These are phyloP conservation scores for Platysternon megacephalum DNA, from an alignment of 2,113 vertebrate species.

Conservation along the genomic window DNA sequence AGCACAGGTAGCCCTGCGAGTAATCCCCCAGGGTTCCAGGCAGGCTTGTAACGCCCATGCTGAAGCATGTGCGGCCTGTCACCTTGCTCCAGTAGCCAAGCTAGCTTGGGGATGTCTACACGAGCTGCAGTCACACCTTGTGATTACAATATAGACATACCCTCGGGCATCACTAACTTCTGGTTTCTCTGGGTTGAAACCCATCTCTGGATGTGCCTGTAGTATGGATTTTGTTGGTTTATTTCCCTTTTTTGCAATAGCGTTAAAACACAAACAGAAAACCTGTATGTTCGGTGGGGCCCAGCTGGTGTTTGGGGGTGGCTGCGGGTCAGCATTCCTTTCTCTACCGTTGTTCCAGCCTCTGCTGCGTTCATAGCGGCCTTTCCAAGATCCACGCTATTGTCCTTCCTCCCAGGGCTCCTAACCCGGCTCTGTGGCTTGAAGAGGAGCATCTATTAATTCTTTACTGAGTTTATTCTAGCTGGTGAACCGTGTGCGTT, in stretches of 20 bases:
- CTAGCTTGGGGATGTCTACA: no score
- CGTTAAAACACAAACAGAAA: background rate
- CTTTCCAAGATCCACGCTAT: no score
- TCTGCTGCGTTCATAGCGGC: no score
- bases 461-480: background rate
- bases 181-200: background rate
- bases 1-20: no score
- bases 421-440: fast-evolving
- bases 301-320: background rate
- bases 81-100: no score
- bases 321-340: background rate
- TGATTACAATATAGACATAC: no score
- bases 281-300: background rate
- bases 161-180: background rate
- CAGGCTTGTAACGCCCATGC: no score
- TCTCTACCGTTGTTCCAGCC: no score
- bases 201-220: background rate
- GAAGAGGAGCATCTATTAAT: background rate
- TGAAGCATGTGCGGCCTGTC: no score
- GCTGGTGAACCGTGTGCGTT: background rate
- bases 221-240: background rate
- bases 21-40: no score
- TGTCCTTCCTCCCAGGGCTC: background rate
- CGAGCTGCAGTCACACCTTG: no score
- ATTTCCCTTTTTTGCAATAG: background rate